Evolutionary conservation across 2,888 invertebrate species (phyloP).

Genomic region (Acleris cristana): DNA sequence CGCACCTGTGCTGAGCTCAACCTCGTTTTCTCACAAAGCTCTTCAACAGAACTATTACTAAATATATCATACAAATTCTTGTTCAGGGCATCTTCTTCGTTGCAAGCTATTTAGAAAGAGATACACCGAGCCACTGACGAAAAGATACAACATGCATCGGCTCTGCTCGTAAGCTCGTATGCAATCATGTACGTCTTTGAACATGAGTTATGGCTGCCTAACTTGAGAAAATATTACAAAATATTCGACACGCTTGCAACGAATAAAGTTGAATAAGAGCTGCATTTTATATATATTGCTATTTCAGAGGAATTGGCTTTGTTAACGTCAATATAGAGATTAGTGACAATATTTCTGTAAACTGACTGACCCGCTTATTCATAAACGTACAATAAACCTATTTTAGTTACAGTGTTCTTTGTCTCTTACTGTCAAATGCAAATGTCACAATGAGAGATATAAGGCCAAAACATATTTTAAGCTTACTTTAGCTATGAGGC

Average conservation of each 20-base stretch:
- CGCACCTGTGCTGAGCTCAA: slow-evolving; percentile 12
- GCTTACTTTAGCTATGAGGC: too few relatives aligned
- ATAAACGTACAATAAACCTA: too few relatives aligned
- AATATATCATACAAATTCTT: not conserved
- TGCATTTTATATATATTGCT: slow-evolving; percentile 6
- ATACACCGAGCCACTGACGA: not conserved
- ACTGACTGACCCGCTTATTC: too few relatives aligned
- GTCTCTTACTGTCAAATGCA: too few relatives aligned
- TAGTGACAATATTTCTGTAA: too few relatives aligned
- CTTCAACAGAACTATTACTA: not conserved
- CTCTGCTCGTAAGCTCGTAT: slow-evolving; percentile 15
- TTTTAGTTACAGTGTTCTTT: too few relatives aligned
- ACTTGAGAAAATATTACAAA: slow-evolving; percentile 33
- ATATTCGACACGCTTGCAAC: slow-evolving; percentile 23
- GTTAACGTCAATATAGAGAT: not conserved
- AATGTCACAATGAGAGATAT: too few relatives aligned
- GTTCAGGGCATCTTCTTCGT: not conserved
- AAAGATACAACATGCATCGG: not conserved
- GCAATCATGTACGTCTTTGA: slow-evolving; percentile 33
- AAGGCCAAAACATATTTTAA: too few relatives aligned
- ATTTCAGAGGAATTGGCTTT: not conserved
- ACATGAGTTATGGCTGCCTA: slow-evolving; percentile 25
- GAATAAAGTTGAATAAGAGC: slow-evolving; percentile 13
- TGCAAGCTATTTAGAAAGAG: not conserved
- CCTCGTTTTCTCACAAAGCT: slow-evolving; percentile 14